A percentile compares a stretch with the other conserved stretches of the same genome.
phyloP scores from a whole-genome alignment of 2,888 invertebrate genomes.

The Agrotis ipsilon region DNA sequence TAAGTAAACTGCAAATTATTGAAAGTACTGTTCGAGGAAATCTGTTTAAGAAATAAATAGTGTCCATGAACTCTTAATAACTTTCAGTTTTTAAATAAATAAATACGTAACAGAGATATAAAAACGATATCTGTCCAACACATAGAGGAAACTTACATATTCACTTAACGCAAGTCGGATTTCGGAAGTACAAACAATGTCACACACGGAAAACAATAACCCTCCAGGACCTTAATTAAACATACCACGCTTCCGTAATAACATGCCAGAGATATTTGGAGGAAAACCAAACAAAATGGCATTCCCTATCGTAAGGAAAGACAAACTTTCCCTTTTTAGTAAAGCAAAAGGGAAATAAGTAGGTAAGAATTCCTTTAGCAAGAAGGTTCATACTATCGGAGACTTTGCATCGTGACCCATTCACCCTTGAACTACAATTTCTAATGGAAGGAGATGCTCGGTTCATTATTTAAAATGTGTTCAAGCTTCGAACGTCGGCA shows the following conservation, averaged over 20 bases:
- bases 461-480: constrained; percentile 64
- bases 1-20: constrained; percentile 5
- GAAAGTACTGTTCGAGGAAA: constrained; percentile 1
- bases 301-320: constrained; percentile 42
- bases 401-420: constrained; percentile 57
- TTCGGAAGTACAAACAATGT: constrained; percentile 38
- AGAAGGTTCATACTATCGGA: constrained; percentile 35
- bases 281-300: constrained; percentile 53
- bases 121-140: constrained; percentile 14
- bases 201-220: constrained; percentile 33
- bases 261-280: constrained; percentile 43
- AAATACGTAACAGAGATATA: neutral
- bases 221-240: constrained; percentile 49
- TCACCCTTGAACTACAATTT: constrained; percentile 77
- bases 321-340: constrained; percentile 66
- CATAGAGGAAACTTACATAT: constrained; percentile 21
- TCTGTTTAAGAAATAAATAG: no score
- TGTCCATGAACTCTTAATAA: no score
- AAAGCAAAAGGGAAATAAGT: constrained; percentile 59
- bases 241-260: constrained; percentile 43
- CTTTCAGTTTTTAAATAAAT: no score
- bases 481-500: constrained; percentile 51
- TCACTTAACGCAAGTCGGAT: constrained; percentile 17
- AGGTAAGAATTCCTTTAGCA: constrained; percentile 54
- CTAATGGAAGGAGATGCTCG: constrained; percentile 68